Percentiles rank a stretch among this genome's conserved stretches.
Conservation (phyloP, 2,888 invertebrate species). For the Mamestra brassicae region DNA sequence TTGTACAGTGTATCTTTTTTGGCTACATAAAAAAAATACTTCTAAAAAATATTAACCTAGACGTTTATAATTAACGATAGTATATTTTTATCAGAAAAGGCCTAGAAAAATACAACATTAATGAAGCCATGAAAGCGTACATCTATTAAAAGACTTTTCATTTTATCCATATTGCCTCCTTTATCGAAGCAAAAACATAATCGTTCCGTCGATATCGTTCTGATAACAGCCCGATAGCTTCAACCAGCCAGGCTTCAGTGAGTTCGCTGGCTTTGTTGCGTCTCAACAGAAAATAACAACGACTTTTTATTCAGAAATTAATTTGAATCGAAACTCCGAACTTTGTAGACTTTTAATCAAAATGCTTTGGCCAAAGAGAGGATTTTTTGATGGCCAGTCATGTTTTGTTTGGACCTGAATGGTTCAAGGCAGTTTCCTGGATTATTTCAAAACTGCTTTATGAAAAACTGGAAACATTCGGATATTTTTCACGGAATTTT, state of each 20-base stretch:
- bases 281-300: slow-evolving; percentile 44
- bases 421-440: slow-evolving; percentile 21
- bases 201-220: slow-evolving; percentile 18
- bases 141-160: background rate
- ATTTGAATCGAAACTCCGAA: slow-evolving; percentile 51
- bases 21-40: too few relatives aligned
- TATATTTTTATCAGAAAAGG: background rate
- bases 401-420: slow-evolving; percentile 30
- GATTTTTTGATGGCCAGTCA: slow-evolving; percentile 34
- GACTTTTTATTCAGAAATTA: slow-evolving; percentile 54
- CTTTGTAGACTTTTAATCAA: slow-evolving; percentile 63
- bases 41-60: too few relatives aligned
- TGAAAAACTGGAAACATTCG: slow-evolving; percentile 28
- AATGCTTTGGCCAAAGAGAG: slow-evolving; percentile 36
- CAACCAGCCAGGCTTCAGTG: slow-evolving; percentile 14
- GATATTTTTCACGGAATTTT: background rate
- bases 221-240: slow-evolving; percentile 25
- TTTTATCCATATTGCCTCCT: background rate
- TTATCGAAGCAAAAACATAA: slow-evolving; percentile 26
- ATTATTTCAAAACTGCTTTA: slow-evolving; percentile 39
- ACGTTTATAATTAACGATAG: too few relatives aligned
- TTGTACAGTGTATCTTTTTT: too few relatives aligned
- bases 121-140: background rate
- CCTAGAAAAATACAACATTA: background rate
- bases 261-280: slow-evolving; percentile 39